These are phyloP conservation scores for Ahaetulla prasina DNA, from an alignment of 2,113 vertebrate species.

Conservation along the genomic window DNA sequence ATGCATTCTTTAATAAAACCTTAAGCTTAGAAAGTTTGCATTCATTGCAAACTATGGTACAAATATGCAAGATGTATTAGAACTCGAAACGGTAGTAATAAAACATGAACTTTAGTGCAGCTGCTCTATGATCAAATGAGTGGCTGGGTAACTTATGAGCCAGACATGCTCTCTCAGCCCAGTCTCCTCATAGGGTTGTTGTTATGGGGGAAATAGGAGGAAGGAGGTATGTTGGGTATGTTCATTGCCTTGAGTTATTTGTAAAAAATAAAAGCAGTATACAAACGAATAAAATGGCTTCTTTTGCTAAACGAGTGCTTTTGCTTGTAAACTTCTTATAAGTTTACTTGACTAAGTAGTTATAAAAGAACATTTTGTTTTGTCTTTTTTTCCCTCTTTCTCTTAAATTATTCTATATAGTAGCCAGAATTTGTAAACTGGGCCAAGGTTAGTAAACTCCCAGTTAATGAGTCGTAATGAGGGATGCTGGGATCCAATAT, in stretches of 20 bases:
- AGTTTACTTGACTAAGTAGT: neutral
- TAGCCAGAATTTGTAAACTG: neutral
- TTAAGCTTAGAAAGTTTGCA: neutral
- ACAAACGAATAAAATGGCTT: neutral
- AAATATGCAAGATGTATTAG: neutral
- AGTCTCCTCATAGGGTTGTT: neutral
- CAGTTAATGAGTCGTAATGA: neutral
- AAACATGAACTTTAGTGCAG: neutral
- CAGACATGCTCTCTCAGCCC: neutral
- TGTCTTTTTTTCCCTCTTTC: neutral
- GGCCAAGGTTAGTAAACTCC: neutral
- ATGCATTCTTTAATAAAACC: neutral
- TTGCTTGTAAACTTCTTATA: neutral
- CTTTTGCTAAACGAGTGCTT: neutral
- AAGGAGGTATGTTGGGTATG: neutral
- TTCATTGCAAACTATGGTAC: neutral
- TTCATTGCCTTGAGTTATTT: neutral
- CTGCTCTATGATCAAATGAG: neutral
- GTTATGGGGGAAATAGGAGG: neutral
- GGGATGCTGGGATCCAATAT: neutral
- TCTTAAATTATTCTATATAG: neutral
- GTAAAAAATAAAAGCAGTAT: neutral
- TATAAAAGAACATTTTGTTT: neutral
- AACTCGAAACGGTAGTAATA: neutral
- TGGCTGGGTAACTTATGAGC: neutral